Base-by-base conservation (phyloP, 2,113 vertebrate genomes). In the Silurus asotus region DNA sequence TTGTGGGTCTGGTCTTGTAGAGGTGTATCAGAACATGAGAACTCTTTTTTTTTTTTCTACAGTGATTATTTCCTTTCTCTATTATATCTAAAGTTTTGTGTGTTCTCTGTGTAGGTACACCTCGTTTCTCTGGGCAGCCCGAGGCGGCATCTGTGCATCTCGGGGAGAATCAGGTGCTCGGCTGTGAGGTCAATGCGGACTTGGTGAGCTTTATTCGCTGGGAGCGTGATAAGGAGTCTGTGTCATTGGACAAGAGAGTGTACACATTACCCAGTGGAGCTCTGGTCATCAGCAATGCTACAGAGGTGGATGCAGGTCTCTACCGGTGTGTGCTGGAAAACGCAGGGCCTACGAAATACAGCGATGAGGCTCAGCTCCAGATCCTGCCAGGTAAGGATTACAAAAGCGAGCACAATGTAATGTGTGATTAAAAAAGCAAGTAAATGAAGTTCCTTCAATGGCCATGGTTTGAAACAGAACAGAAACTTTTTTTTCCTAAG, bases 281-380 rank as follows among this genome's bases (percentile, higher is more conserved):
- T 1, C 94, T 99, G 61, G 94, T 97, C 17, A 84, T 99, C 93
- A 96, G 93, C 93, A 98, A 98, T 0, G 93, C 93, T 55, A 96
- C 96, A 0, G 96, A 96, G 69, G 55, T 11, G 0, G 97, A 99
- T 48, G 93, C 91, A 0, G 98, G 97, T 0, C 92, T 95, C 0
- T 99, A 99, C 49, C 97, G 96, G 87, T 99, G 98, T 23, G 1
- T 95, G 79, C 93, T 99, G 25, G 98, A 98, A 87, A 94, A 93
- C 0, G 94, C 93, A 0, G 97, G 96, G 0, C 84, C 94, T 0
- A 94, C 95, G 19, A 99, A 99, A 90, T 94, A 94, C 89, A 99
- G 97, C 7, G 98, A 99, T 0, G 98, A 99, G 90, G 97, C 95
- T 0, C 95, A 96, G 92, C 94, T 99, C 69, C 94, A 92, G 83